Percentiles rank a stretch among this genome's conserved stretches.
These are phyloP conservation scores for Tetramorium simillimum DNA, from an alignment of 1,140 invertebrate species.

Conservation along the genomic window DNA sequence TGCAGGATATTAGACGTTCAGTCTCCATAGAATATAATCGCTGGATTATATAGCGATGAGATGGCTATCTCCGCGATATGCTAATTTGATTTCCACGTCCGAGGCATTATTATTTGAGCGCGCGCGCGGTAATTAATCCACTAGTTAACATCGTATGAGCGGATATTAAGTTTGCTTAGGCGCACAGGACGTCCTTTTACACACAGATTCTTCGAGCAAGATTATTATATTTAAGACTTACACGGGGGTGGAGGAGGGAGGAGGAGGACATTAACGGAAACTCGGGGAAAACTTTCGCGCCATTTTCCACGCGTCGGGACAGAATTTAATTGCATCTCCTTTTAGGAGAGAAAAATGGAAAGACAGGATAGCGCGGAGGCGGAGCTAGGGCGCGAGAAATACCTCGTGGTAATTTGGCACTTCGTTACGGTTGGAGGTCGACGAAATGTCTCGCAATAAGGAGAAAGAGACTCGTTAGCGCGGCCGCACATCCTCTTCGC, in stretches of 20 bases:
- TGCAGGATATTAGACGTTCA: background rate
- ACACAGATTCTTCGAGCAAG: background rate
- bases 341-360: background rate
- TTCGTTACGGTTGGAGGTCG: conserved; percentile 48
- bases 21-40: conserved; percentile 41
- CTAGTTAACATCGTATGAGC: background rate
- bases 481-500: conserved; percentile 46
- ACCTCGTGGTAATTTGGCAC: conserved; percentile 25
- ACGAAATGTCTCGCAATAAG: conserved; percentile 36
- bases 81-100: conserved; percentile 32
- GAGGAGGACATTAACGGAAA: background rate
- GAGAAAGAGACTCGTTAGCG: conserved; percentile 51
- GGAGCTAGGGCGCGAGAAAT: background rate
- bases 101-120: conserved; percentile 4
- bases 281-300: background rate
- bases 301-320: background rate
- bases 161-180: background rate
- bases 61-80: conserved; percentile 34
- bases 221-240: background rate
- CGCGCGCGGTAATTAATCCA: conserved; percentile 41
- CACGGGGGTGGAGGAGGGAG: too few relatives aligned
- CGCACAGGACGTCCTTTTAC: background rate
- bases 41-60: conserved; percentile 14
- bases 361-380: background rate
- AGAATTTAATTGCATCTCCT: background rate